Base-by-base conservation (phyloP, 2,888 invertebrate species). In the Piscicola geometra region DNA sequence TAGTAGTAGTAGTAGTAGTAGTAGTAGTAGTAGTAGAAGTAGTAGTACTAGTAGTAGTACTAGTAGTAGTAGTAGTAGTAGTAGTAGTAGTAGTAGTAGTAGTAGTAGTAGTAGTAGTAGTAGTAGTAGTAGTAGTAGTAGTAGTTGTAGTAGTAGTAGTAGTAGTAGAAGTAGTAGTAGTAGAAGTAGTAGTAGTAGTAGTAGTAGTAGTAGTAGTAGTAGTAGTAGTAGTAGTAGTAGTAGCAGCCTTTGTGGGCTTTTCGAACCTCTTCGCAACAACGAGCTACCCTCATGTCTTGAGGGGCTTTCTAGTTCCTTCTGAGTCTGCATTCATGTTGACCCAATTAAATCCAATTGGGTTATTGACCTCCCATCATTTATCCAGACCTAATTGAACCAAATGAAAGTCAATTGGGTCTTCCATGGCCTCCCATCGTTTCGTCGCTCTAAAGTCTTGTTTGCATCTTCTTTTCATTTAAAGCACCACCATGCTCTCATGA, bases 21-120 rank as follows among this genome's bases (percentile, higher is more conserved):
- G 36, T 67, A 32, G 36, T 74, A 70, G 33, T 35, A 75, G 33
- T 68, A 69, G 28, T 68, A 70, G 66, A 28, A 70, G 70, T 28
- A 75, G 32, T 18, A 75, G 33, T 68, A 70, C 18, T 69, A 74
- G 35, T 33, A 67, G 66, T 68, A 74, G 12, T 68, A 69, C 30
- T 52, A 72, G 30, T 47, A 60, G 30, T 1, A 72, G 47, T 52
- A 72, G 47, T 60, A 72, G 60, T 30, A 72, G 60, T 47, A 72
- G 60, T 28, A 72, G 30, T 47, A 72, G 47, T 56, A 56, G 33
- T 56, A 72, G 33, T 1, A 72, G 33, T 56, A 72, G 56, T 52
- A 72, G 33, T 72, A 60, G 56, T 72, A n/a, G 56, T 72, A 72
- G 56, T 74, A 67, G 71, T 36, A 56, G 72, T 72, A 72, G 56